These are phyloP conservation scores for Sorex araneus DNA, from an alignment of 2,113 vertebrate genomes.

Conservation along the genomic window DNA sequence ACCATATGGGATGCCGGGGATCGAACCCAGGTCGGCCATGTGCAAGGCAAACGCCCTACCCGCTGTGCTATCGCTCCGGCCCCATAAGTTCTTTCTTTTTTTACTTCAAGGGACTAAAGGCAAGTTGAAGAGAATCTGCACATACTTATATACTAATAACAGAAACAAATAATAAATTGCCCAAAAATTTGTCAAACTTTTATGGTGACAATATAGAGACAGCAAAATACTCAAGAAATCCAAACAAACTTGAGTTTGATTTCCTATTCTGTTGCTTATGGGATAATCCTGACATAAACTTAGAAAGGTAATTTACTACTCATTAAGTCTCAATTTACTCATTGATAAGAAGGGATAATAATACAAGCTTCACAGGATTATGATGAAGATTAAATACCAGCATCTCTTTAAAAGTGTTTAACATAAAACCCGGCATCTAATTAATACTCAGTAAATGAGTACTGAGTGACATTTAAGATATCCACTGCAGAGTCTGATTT, in stretches of 20 bases:
- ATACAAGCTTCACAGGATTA: background rate
- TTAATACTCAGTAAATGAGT: too few relatives aligned
- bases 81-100: too few relatives aligned
- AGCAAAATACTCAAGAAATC: background rate
- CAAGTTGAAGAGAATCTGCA: background rate
- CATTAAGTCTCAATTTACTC: background rate
- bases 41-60: too few relatives aligned
- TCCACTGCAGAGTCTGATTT: background rate
- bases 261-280: background rate
- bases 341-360: background rate
- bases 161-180: background rate
- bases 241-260: conserved; percentile 20
- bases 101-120: conserved; percentile 8
- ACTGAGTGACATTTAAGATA: background rate
- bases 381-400: background rate
- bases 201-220: conserved; percentile 18
- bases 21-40: too few relatives aligned
- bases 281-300: background rate
- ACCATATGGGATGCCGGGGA: too few relatives aligned
- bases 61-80: too few relatives aligned
- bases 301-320: background rate
- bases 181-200: conserved; percentile 43
- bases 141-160: background rate
- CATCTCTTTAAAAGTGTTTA: background rate
- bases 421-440: background rate